Conservation (phyloP, 2,113 vertebrate species). For the Peromyscus leucopus region DNA sequence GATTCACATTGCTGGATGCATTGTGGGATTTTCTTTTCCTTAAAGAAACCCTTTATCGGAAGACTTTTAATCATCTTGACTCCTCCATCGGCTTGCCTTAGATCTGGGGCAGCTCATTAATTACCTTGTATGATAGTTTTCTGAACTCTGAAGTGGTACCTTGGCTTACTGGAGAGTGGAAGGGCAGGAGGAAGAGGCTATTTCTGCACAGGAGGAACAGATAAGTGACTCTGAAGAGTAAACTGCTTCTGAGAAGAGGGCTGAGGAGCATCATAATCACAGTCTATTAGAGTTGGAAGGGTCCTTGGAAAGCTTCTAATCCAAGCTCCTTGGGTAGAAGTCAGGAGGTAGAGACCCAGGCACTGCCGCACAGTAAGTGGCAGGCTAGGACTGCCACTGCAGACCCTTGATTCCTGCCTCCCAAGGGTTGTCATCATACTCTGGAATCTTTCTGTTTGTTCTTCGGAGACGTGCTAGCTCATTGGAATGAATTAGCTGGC, state of each 20-base stretch:
- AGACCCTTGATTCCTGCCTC: neutral
- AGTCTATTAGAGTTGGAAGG: neutral
- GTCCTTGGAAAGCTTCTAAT: neutral
- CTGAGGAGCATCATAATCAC: slow-evolving; percentile 4
- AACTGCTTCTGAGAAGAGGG: slow-evolving; percentile 5
- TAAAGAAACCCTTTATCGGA: slow-evolving; percentile 76
- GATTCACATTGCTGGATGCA: slow-evolving; percentile 81
- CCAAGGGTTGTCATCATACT: neutral
- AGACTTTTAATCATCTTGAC: slow-evolving; percentile 72
- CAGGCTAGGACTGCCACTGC: neutral
- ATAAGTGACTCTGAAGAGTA: neutral
- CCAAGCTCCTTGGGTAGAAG: neutral
- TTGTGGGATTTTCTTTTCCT: slow-evolving; percentile 76
- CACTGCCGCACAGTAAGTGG: neutral
- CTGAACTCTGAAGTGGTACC: slow-evolving; percentile 54
- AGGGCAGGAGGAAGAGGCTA: neutral
- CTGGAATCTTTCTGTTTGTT: neutral
- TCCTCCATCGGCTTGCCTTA: slow-evolving; percentile 2
- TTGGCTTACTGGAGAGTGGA: neutral
- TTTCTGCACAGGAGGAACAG: slow-evolving; percentile 6
- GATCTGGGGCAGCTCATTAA: slow-evolving; percentile 30
- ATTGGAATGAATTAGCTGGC: neutral
- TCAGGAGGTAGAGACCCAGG: neutral
- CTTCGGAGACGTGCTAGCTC: neutral
- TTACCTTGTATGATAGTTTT: slow-evolving; percentile 12